phyloP scores from a whole-genome alignment of 2,797 vertebrate genomes.

The Avahi laniger region DNA sequence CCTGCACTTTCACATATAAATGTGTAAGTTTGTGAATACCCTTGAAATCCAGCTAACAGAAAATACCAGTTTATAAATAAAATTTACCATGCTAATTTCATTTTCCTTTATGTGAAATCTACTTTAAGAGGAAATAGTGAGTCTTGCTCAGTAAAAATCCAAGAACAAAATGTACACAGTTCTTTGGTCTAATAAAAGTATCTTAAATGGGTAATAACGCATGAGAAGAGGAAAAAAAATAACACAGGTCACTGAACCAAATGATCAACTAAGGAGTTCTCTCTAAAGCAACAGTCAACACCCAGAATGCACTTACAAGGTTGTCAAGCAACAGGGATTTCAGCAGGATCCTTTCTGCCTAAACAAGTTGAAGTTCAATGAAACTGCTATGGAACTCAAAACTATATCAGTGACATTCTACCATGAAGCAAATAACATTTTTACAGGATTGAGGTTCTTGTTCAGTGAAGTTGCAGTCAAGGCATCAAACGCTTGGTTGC shows the following conservation, averaged over 20 bases:
- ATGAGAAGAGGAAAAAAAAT: conserved; percentile 54
- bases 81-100: neutral
- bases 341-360: conserved; percentile 51
- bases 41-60: conserved; percentile 24
- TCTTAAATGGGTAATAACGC: conserved; percentile 65
- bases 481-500: neutral
- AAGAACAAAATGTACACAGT: conserved; percentile 55
- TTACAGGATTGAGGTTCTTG: neutral
- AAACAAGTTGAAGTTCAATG: conserved; percentile 52
- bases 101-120: conserved; percentile 53
- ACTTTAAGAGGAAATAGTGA: conserved; percentile 37
- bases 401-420: neutral
- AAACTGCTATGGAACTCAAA: conserved; percentile 38
- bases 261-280: conserved; percentile 47
- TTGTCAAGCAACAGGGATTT: conserved; percentile 61
- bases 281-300: conserved; percentile 54
- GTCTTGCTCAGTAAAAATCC: conserved; percentile 26
- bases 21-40: neutral
- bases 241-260: conserved; percentile 41
- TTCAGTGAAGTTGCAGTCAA: neutral
- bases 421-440: conserved; percentile 20
- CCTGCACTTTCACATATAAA: neutral
- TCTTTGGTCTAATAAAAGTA: conserved; percentile 54
- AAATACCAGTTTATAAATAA: conserved; percentile 51
- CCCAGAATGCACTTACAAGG: neutral